Base-by-base conservation (phyloP, 2,888 invertebrate genomes). In the Resseliella maxima region DNA sequence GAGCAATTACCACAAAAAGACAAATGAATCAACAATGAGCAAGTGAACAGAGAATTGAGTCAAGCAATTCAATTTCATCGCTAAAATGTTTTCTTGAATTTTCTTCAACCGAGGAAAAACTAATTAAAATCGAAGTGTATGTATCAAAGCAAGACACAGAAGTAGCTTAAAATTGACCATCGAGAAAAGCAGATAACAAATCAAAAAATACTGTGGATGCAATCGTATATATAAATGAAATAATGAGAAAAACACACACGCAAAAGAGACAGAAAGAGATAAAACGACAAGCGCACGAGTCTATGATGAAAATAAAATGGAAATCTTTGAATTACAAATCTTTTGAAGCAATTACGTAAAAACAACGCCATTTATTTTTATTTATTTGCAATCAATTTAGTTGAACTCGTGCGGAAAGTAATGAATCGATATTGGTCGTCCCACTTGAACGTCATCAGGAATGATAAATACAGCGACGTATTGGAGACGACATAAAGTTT, bases 311-410 rank as follows among this genome's bases (percentile, higher is more conserved):
- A 59, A 59, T 59, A 3, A 5, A 59, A 59, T 59, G 3, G 27
- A 59, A 27, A 59, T 8, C 59, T 50, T 50, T 50, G 59, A 59
- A 59, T 59, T 24, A 24, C 24, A 59, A 59, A 27, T 24, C n/a
- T n/a, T n/a, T 59, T 27, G 24, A 59, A 59, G 59, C 59, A 59
- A 59, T 27, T 59, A 59, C 59, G 59, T 59, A 59, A 59, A 59
- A 59, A 59, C 59, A 59, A 24, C 27, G 27, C 59, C 59, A 59
- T 59, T 59, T 59, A 59, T 59, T 27, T 59, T 59, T 59, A 59
- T 59, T 59, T 59, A 59, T 59, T 59, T 59, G 59, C 59, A 24
- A 59, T 59, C 59, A 59, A 59, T 27, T 24, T 59, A 59, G 24
- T 59, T 59, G 59, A 24, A 8, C 24, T 59, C 59, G 59, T 59